A percentile compares a stretch with the other conserved stretches of the same genome.
phyloP scores from a whole-genome alignment of 2,888 invertebrate species.

The Tolmerus cingulatus region DNA sequence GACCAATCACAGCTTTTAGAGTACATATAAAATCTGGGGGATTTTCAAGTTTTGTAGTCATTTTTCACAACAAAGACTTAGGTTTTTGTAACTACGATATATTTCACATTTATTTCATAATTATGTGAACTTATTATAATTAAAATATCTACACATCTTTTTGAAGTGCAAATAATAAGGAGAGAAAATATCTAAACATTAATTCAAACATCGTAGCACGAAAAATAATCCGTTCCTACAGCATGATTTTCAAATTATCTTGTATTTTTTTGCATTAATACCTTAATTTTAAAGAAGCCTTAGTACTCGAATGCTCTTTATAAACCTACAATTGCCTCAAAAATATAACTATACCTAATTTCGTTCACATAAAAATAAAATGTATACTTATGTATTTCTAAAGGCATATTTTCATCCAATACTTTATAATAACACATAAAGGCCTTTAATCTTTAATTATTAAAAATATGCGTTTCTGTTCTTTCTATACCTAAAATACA shows the following conservation, averaged over 20 bases:
- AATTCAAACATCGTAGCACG: not conserved
- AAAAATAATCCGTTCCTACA: too few relatives aligned
- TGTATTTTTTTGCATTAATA: too few relatives aligned
- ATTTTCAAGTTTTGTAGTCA: not conserved
- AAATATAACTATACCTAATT: too few relatives aligned
- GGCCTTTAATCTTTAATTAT: not conserved
- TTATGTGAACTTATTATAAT: not conserved
- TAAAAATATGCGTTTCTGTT: not conserved
- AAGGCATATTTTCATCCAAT: not conserved
- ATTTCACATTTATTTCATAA: not conserved
- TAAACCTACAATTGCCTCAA: too few relatives aligned
- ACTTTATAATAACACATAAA: too few relatives aligned
- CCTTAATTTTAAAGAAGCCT: too few relatives aligned
- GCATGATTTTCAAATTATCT: too few relatives aligned
- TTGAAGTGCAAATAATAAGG: not conserved
- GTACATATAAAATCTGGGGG: too few relatives aligned
- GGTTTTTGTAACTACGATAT: not conserved
- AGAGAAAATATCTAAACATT: too few relatives aligned
- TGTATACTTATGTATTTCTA: not conserved
- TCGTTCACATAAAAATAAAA: not conserved
- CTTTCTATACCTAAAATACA: too few relatives aligned
- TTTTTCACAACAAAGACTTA: not conserved
- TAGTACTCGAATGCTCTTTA: too few relatives aligned
- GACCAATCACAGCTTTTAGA: too few relatives aligned
- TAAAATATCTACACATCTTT: not conserved